Conservation (phyloP, 1,140 invertebrate genomes). For the Sarcophaga bullata region DNA sequence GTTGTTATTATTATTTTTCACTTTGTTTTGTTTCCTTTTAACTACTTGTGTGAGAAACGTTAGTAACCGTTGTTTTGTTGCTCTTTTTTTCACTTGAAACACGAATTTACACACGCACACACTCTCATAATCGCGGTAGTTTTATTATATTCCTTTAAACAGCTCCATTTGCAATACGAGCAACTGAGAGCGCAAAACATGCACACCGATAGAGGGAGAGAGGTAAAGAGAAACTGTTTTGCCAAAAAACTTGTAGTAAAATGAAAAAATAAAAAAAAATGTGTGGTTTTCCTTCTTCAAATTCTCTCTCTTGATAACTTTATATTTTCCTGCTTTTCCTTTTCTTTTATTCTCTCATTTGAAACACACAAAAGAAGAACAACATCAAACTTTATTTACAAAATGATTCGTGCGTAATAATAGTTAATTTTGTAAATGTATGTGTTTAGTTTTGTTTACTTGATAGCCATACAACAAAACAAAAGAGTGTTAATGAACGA, state of each 20-base stretch:
- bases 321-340: neutral
- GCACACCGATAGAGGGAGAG: no score
- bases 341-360: constrained; percentile 5
- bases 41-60: neutral
- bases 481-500: neutral
- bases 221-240: no score
- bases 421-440: neutral
- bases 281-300: neutral
- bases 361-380: neutral
- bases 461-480: no score
- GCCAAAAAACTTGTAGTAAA: no score
- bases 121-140: neutral
- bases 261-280: no score
- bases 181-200: neutral
- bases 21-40: constrained; percentile 16
- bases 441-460: neutral
- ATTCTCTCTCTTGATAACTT: neutral
- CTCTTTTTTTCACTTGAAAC: neutral
- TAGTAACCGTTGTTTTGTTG: neutral
- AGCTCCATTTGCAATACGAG: neutral
- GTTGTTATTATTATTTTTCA: neutral
- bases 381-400: neutral
- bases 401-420: neutral
- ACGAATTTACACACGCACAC: neutral
- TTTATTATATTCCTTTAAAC: constrained; percentile 2